phyloP scores from a whole-genome alignment of 2,113 vertebrate genomes.

The Gulo gulo region DNA sequence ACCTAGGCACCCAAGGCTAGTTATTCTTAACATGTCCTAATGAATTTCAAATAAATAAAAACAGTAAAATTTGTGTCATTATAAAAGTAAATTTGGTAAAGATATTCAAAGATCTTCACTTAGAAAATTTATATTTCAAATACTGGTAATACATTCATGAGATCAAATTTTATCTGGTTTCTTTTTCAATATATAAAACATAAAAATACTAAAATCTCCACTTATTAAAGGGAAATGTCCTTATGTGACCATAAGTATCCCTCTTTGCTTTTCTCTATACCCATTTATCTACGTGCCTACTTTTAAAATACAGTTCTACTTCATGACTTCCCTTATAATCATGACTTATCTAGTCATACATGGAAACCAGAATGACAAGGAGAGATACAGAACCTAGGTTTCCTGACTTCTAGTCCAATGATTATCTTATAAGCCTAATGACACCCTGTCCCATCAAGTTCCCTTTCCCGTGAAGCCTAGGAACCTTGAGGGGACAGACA shows the following conservation, averaged over 20 bases:
- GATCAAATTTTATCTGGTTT: constrained; percentile 7
- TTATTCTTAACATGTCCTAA: not conserved
- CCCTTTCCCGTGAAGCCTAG: not conserved
- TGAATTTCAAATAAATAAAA: constrained; percentile 36
- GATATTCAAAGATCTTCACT: not conserved
- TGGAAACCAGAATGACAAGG: not conserved
- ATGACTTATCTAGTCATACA: not conserved
- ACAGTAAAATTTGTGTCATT: not conserved
- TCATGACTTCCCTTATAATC: not conserved
- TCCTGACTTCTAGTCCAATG: not conserved
- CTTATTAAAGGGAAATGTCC: not conserved
- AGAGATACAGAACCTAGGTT: not conserved
- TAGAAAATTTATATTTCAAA: constrained; percentile 25
- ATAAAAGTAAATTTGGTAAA: constrained; percentile 22
- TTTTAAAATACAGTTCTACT: not conserved
- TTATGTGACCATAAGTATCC: not conserved
- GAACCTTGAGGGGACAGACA: not conserved
- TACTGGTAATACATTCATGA: not conserved
- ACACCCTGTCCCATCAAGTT: not conserved
- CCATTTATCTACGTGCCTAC: not conserved
- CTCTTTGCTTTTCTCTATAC: not conserved
- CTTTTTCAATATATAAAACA: constrained; percentile 1
- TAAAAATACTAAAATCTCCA: not conserved
- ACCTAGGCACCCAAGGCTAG: not conserved
- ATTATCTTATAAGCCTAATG: not conserved